A percentile compares a stretch with the other conserved stretches of the same genome.
These are phyloP conservation scores for Solea solea DNA, from an alignment of 2,113 vertebrate species.

Conservation along the genomic window DNA sequence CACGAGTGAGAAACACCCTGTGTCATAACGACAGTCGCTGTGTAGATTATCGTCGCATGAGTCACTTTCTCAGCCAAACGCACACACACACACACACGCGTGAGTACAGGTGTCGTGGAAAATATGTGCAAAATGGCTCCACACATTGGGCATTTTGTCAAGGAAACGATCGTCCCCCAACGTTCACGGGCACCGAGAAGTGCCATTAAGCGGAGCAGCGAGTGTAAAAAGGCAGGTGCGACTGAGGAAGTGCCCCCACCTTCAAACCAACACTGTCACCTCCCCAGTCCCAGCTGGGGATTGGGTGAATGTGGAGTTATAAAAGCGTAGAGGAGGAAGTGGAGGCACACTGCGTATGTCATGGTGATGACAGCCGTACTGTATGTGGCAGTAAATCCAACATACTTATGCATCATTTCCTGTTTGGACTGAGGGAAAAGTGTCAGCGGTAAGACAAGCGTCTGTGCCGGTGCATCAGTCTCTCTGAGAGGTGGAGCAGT, in stretches of 20 bases:
- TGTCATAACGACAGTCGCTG: slow-evolving; percentile 53
- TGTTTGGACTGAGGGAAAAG: slow-evolving; percentile 45
- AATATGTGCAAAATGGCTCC: slow-evolving; percentile 47
- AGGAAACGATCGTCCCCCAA: slow-evolving; percentile 55
- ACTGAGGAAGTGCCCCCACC: slow-evolving; percentile 61
- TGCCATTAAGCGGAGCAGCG: slow-evolving; percentile 69
- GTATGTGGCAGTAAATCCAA: slow-evolving; percentile 72
- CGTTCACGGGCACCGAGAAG: slow-evolving; percentile 45
- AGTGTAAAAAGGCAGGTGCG: slow-evolving; percentile 63
- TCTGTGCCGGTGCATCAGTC: slow-evolving; percentile 59
- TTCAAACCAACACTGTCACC: slow-evolving; percentile 47
- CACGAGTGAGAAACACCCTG: slow-evolving; percentile 32
- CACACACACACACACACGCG: background rate
- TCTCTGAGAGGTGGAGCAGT: slow-evolving; percentile 33
- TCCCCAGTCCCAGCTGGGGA: slow-evolving; percentile 59
- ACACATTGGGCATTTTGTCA: slow-evolving; percentile 67
- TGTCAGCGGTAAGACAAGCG: slow-evolving; percentile 44
- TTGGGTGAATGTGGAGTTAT: slow-evolving; percentile 75
- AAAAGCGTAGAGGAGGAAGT: slow-evolving; percentile 60
- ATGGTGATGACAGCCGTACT: slow-evolving; percentile 64
- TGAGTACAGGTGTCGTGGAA: slow-evolving; percentile 42
- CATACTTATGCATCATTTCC: slow-evolving; percentile 73
- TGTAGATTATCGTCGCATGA: slow-evolving; percentile 25
- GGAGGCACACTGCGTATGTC: slow-evolving; percentile 63
- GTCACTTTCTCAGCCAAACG: slow-evolving; percentile 42